A percentile compares a stretch with the other conserved stretches of the same genome.
Conservation (phyloP, 2,888 invertebrate genomes). For the Megamerina dolium region DNA sequence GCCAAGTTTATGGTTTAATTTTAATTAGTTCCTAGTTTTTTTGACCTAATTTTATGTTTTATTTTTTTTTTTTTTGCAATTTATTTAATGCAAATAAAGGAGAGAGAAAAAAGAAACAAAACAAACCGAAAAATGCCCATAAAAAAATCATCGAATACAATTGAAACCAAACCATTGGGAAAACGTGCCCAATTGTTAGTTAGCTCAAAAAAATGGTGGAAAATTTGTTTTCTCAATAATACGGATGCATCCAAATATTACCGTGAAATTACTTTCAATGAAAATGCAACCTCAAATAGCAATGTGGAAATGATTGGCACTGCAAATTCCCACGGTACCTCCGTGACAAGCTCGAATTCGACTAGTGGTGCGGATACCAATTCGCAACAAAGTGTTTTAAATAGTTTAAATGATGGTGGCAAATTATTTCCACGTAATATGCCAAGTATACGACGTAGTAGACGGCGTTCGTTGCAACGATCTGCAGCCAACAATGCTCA, state of each 20-base stretch:
- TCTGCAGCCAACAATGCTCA: background rate
- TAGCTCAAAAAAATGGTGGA: conserved; percentile 81
- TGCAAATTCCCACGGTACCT: conserved; percentile 10
- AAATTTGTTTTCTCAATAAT: conserved; percentile 73
- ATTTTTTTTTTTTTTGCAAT: no score
- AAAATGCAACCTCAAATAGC: conserved; percentile 13
- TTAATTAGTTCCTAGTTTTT: no score
- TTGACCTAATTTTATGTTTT: no score
- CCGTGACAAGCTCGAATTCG: conserved; percentile 20
- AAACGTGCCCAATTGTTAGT: conserved; percentile 28
- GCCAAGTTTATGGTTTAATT: no score
- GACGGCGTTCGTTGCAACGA: conserved; percentile 23
- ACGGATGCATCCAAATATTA: conserved; percentile 72
- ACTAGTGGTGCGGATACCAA: conserved; percentile 23
- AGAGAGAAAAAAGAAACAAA: background rate
- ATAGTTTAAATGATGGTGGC: conserved; percentile 34
- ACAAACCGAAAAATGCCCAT: background rate
- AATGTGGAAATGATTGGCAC: conserved; percentile 10
- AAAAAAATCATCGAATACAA: no score
- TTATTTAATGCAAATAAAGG: conserved; percentile 1
- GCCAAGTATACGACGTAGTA: conserved; percentile 45
- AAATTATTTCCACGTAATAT: conserved; percentile 45
- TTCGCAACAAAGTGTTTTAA: conserved; percentile 27
- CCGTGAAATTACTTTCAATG: conserved; percentile 51
- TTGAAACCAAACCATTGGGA: no score